These are phyloP conservation scores for Tipula confusa DNA, from an alignment of 2,888 invertebrate species.

Conservation along the genomic window DNA sequence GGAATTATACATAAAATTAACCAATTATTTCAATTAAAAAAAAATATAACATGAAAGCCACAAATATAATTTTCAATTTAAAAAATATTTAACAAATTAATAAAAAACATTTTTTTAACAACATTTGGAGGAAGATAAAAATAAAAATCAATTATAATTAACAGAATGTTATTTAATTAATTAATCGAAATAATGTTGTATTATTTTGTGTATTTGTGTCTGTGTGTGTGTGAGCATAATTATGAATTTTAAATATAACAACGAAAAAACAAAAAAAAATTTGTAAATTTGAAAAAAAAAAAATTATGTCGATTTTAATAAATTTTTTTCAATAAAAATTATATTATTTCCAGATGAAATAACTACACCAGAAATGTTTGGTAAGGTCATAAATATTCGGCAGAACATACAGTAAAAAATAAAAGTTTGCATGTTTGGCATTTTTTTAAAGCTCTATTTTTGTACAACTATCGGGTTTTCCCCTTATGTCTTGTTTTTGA, in stretches of 20 bases:
- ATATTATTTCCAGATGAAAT: neutral
- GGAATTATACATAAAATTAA: neutral
- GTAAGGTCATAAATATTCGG: too few species aligned
- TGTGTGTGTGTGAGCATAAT: too few species aligned
- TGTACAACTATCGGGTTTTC: too few species aligned
- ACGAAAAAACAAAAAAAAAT: neutral
- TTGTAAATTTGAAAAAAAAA: neutral
- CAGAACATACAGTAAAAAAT: too few species aligned
- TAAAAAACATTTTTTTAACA: neutral
- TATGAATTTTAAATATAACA: neutral
- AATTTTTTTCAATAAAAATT: neutral
- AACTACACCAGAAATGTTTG: too few species aligned
- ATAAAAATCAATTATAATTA: neutral
- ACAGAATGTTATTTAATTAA: neutral
- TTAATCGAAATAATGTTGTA: neutral
- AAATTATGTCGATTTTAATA: neutral
- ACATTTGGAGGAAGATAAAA: neutral
- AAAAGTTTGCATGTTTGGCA: too few species aligned
- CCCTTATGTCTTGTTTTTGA: too few species aligned
- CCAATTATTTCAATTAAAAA: neutral
- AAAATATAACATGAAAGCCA: neutral
- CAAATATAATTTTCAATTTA: neutral
- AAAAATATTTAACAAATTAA: neutral
- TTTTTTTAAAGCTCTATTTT: too few species aligned
- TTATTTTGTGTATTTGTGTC: neutral